Conservation (phyloP, 2,888 invertebrate species). For the Ectemnius lituratus region DNA sequence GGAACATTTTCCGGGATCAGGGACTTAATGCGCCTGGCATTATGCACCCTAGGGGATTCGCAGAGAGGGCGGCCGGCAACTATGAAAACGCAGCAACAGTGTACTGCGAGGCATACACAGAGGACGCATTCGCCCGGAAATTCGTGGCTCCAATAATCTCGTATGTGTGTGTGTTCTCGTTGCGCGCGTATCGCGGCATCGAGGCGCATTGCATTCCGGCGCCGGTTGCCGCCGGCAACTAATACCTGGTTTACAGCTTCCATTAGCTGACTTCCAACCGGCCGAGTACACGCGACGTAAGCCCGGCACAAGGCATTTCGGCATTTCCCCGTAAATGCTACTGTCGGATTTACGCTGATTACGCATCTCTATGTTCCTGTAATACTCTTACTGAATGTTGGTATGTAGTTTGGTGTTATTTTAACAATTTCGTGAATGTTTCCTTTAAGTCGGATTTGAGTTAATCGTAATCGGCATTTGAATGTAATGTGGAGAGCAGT, state of each 20-base stretch:
- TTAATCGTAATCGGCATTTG: no score
- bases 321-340: no score
- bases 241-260: constrained; percentile 16
- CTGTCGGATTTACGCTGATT: no score
- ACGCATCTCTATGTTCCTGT: no score
- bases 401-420: no score
- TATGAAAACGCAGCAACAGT: constrained; percentile 24
- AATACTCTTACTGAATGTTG: no score
- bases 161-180: constrained; percentile 1
- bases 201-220: constrained; percentile 22
- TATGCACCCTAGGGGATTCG: constrained; percentile 13
- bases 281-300: no score
- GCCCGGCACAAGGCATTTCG: no score
- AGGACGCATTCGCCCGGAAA: constrained; percentile 32
- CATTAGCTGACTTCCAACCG: no score
- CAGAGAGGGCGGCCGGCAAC: constrained; percentile 10
- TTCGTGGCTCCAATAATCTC: constrained; percentile 37
- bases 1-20: constrained; percentile 26
- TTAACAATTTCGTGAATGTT: no score
- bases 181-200: not conserved
- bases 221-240: constrained; percentile 26
- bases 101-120: not conserved
- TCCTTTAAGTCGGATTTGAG: no score
- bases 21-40: constrained; percentile 20
- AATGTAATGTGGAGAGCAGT: no score